A percentile compares a stretch with the other conserved stretches of the same genome.
Evolutionary conservation across 2,888 invertebrate genomes (phyloP).

Genomic region (Tanaodytes sp.): DNA sequence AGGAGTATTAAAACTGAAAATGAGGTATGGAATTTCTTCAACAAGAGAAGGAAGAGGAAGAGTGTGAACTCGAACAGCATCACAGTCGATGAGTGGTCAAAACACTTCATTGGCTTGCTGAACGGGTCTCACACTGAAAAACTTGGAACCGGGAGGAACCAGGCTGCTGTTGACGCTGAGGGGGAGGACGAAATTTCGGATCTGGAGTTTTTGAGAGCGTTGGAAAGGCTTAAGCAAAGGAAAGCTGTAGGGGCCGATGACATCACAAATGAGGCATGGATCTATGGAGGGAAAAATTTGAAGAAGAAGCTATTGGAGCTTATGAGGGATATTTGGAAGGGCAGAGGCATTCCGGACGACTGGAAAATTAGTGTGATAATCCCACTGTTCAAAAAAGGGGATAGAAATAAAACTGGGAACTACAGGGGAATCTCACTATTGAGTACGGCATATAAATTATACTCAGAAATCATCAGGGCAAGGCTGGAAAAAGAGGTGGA

Average conservation of each 20-base stretch:
- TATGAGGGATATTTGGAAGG: background rate
- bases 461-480: too few relatives aligned
- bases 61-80: background rate
- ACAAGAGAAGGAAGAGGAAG: conserved; percentile 10
- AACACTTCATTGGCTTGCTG: background rate
- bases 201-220: conserved; percentile 1
- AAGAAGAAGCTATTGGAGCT: background rate
- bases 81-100: background rate
- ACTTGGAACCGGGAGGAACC: background rate
- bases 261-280: conserved; percentile 46
- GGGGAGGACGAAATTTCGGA: background rate
- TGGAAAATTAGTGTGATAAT: conserved; percentile 19
- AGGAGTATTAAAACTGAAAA: conserved; percentile 15
- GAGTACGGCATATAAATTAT: background rate
- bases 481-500: too few relatives aligned
- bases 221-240: conserved; percentile 7
- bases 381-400: conserved; percentile 47
- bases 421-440: conserved; percentile 50
- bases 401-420: conserved; percentile 30
- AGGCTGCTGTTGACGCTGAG: background rate
- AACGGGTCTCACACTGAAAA: background rate
- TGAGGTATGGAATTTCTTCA: conserved; percentile 26
- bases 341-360: background rate
- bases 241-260: conserved; percentile 39
- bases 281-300: conserved; percentile 11